These are phyloP conservation scores for Crotalus horridus DNA, from an alignment of 2,113 vertebrate genomes.

Conservation along the genomic window DNA sequence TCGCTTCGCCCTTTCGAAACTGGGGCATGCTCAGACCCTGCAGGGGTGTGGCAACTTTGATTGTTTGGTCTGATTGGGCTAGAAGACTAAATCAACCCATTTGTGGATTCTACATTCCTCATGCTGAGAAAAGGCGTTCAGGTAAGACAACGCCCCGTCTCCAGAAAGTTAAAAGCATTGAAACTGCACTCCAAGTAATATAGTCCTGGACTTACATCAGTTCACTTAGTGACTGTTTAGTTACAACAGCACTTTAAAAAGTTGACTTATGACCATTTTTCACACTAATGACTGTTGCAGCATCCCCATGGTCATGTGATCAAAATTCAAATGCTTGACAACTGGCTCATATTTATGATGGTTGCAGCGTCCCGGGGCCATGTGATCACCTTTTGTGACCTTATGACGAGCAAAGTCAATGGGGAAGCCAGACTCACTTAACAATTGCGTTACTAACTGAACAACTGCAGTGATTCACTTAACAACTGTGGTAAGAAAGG, in stretches of 20 bases:
- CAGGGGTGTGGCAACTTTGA: too few species aligned
- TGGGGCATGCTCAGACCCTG: too few species aligned
- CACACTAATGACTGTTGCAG: not conserved
- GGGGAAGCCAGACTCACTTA: not conserved
- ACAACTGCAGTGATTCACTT: not conserved
- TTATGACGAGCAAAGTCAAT: not conserved
- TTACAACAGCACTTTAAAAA: not conserved
- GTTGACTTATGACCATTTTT: not conserved
- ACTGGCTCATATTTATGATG: too few species aligned
- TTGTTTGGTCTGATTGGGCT: too few species aligned
- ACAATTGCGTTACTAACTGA: not conserved
- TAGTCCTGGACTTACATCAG: not conserved
- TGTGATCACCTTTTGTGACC: not conserved
- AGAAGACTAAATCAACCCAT: too few species aligned
- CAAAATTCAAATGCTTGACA: not conserved
- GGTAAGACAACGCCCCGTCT: too few species aligned
- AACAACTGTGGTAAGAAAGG: not conserved
- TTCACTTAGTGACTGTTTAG: not conserved
- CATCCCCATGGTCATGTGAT: not conserved
- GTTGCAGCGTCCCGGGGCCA: too few species aligned
- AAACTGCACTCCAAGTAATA: not conserved
- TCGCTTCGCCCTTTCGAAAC: too few species aligned
- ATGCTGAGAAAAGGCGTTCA: too few species aligned
- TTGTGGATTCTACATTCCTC: too few species aligned
- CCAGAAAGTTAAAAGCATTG: not conserved